A percentile compares a stretch with the other conserved stretches of the same genome.
Evolutionary conservation across 2,797 vertebrate species (phyloP).

Genomic region (Sphaeramia orbicularis): DNA sequence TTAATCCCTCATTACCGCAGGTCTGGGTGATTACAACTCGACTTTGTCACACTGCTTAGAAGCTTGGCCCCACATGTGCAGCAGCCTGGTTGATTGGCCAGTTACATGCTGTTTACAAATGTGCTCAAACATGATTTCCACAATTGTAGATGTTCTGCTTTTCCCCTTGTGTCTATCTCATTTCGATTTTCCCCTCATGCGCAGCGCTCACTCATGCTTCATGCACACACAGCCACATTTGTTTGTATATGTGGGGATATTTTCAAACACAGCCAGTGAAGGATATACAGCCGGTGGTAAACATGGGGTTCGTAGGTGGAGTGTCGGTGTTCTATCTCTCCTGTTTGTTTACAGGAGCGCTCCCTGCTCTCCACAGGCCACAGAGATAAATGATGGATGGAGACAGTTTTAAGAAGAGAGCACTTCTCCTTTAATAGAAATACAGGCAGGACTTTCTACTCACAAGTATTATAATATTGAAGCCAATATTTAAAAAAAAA

Average conservation of each 20-base stretch:
- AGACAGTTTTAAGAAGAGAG: conserved; percentile 61
- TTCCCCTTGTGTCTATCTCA: conserved; percentile 24
- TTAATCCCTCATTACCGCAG: conserved; percentile 57
- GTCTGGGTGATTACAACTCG: conserved; percentile 35
- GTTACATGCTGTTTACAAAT: conserved; percentile 64
- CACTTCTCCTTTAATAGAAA: conserved; percentile 64
- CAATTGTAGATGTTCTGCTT: conserved; percentile 34
- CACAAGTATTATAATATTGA: conserved; percentile 17
- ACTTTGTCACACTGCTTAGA: conserved; percentile 42
- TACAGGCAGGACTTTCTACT: conserved; percentile 19
- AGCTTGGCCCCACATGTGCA: conserved; percentile 39
- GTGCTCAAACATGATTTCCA: conserved; percentile 67
- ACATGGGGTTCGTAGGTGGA: conserved; percentile 74
- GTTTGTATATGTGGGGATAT: conserved; percentile 78
- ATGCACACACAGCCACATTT: conserved; percentile 60
- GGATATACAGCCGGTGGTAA: conserved; percentile 81
- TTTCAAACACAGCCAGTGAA: conserved; percentile 78
- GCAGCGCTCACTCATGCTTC: conserved; percentile 16
- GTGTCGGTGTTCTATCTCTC: conserved; percentile 67
- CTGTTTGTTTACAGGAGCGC: conserved; percentile 76
- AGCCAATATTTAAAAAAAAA: conserved; percentile 19
- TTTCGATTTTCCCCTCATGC: conserved; percentile 42
- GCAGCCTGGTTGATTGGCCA: conserved; percentile 59
- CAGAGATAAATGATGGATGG: conserved; percentile 66
- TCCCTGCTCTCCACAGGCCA: conserved; percentile 47